These are phyloP conservation scores for Sebastes fasciatus DNA, from an alignment of 2,113 vertebrate species.

Conservation along the genomic window DNA sequence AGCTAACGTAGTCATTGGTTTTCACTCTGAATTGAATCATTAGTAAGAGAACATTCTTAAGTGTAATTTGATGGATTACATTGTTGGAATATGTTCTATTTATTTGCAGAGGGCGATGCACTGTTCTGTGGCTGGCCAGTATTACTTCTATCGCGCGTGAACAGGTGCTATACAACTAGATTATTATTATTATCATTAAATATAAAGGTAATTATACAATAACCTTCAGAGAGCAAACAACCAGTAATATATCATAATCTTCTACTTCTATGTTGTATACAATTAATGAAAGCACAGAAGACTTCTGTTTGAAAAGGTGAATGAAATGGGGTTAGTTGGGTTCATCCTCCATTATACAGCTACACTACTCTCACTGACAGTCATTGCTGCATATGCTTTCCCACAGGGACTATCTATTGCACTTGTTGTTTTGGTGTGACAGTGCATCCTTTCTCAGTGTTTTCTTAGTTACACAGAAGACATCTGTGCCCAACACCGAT, in stretches of 20 bases:
- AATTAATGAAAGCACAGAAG: background rate
- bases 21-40: no score
- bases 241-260: background rate
- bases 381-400: background rate
- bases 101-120: no score
- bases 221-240: background rate
- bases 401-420: slow-evolving; percentile 26
- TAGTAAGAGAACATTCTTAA: no score
- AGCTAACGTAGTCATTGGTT: no score
- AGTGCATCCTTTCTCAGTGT: background rate
- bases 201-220: no score
- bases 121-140: no score
- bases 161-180: no score
- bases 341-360: background rate
- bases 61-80: no score
- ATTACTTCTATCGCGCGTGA: no score
- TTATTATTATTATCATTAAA: no score
- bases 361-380: background rate
- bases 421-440: slow-evolving; percentile 25
- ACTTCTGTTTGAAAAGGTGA: background rate
- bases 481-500: background rate
- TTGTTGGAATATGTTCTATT: no score
- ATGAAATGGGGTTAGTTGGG: background rate
- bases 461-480: background rate
- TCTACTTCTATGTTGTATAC: no score